Conservation (phyloP, 2,797 vertebrate genomes). For the Strix occidentalis region DNA sequence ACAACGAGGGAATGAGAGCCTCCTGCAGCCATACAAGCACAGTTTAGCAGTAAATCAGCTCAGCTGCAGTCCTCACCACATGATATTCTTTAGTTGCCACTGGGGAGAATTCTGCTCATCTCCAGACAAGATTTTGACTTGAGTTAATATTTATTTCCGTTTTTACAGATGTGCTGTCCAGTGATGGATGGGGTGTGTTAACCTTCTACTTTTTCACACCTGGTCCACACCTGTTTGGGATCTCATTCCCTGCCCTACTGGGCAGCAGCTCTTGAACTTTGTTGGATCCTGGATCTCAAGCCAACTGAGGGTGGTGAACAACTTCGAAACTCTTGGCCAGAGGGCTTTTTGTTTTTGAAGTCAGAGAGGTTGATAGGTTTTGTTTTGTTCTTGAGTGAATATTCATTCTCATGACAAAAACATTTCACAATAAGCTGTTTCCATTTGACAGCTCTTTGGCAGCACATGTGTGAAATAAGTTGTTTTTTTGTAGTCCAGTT, state of each 20-base stretch:
- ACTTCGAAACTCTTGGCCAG: conserved; percentile 12
- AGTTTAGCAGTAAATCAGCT: conserved; percentile 50
- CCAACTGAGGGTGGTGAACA: conserved; percentile 4
- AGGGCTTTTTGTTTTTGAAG: conserved; percentile 39
- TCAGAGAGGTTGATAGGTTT: conserved; percentile 48
- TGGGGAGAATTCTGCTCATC: conserved; percentile 39
- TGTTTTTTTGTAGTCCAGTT: neutral
- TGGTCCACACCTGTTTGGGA: conserved; percentile 54
- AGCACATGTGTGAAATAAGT: conserved; percentile 26
- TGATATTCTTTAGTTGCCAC: conserved; percentile 29
- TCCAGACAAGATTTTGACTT: conserved; percentile 42
- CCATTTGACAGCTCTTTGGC: conserved; percentile 47
- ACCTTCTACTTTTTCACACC: conserved; percentile 46
- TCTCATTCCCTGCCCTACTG: conserved; percentile 32
- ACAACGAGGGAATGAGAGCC: neutral
- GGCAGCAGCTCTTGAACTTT: conserved; percentile 37
- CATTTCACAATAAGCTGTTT: conserved; percentile 51
- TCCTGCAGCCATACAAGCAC: neutral
- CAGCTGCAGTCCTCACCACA: conserved; percentile 31
- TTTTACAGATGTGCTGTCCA: conserved; percentile 45
- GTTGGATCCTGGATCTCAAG: conserved; percentile 1
- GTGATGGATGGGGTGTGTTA: conserved; percentile 57
- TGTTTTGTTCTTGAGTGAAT: conserved; percentile 46
- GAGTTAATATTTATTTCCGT: conserved; percentile 35
- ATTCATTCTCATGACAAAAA: conserved; percentile 54